Base-by-base conservation (phyloP, 2,113 vertebrate species). In the Austrofundulus limnaeus region DNA sequence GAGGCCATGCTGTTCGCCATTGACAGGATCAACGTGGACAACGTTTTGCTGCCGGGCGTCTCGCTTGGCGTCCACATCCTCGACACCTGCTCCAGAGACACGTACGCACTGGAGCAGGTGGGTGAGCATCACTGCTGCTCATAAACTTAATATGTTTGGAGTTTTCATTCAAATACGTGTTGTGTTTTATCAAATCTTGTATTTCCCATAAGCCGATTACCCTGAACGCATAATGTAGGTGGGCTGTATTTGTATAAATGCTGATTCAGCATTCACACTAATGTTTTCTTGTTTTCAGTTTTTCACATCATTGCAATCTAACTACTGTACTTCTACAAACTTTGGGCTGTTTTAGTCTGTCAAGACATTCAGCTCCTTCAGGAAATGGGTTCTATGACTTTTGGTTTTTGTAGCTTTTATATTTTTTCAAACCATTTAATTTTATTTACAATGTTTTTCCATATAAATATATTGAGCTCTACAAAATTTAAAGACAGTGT, bases 1-100 rank as follows among this genome's bases (percentile, higher is more conserved):
- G 97, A 99, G 85, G 97, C 97, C 66, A 99, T 99, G 97, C 78
- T 99, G 69, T 99, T 98, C 78, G 97, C 97, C 45, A 97, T 99
- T 15, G 97, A 98, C 77, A 92, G 94, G 78, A 99, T 99, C 92
- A 99, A 99, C 88, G 90, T 78, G 49, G 95, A 99, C 76, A 79
- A 88, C 19, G 80, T 87, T 42, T 80, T 99, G 85, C 91, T 99
- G 19, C 97, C 97, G 0, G 97, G 97, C 60, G 92, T 99, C 20
- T 93, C 93, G 47, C 87, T 99, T 31, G 97, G 97, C 14, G 95
- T 98, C 72, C 97, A 98, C 65, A 99, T 99, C 77, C 88, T 99
- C 92, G 97, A 99, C 89, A 99, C 97, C 0, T 99, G 97, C 81
- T 98, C 97, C 15, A 93, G 95, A 73, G 97, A 99, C 82, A 99